Evolutionary conservation across 2,797 vertebrate species (phyloP).

Genomic region (Columba guinea): DNA sequence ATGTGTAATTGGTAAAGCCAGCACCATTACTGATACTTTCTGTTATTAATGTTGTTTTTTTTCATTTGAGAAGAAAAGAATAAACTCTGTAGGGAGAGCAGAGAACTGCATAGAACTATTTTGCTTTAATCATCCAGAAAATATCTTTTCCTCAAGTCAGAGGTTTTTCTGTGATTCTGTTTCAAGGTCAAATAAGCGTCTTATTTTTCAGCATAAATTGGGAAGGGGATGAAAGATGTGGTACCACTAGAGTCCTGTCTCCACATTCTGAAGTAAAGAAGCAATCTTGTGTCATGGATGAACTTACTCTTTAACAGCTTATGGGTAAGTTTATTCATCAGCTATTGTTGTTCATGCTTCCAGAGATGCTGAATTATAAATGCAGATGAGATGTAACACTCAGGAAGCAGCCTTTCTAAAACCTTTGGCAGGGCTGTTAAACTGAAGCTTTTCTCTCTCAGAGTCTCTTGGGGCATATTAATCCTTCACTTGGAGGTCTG

Average conservation of each 20-base stretch:
- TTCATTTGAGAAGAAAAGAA: background rate
- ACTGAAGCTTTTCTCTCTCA: background rate
- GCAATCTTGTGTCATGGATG: background rate
- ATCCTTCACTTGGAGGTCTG: conserved; percentile 7
- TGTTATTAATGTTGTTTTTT: background rate
- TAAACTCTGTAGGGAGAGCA: background rate
- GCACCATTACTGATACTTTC: background rate
- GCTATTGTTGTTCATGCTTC: background rate
- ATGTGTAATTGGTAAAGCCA: background rate
- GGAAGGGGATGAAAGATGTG: background rate
- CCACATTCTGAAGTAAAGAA: background rate
- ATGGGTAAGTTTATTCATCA: background rate
- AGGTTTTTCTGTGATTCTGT: background rate
- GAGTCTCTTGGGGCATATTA: background rate
- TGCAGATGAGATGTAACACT: background rate
- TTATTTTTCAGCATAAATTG: background rate
- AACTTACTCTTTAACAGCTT: background rate
- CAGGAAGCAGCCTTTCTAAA: background rate
- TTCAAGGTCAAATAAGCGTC: background rate
- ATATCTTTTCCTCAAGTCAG: background rate
- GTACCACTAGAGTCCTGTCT: background rate
- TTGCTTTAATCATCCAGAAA: background rate
- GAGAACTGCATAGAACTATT: background rate
- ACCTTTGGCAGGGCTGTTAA: background rate
- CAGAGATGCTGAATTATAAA: conserved; percentile 9